A percentile compares a stretch with the other conserved stretches of the same genome.
phyloP scores from a whole-genome alignment of 2,888 invertebrate species.

The Cantharis lateralis region DNA sequence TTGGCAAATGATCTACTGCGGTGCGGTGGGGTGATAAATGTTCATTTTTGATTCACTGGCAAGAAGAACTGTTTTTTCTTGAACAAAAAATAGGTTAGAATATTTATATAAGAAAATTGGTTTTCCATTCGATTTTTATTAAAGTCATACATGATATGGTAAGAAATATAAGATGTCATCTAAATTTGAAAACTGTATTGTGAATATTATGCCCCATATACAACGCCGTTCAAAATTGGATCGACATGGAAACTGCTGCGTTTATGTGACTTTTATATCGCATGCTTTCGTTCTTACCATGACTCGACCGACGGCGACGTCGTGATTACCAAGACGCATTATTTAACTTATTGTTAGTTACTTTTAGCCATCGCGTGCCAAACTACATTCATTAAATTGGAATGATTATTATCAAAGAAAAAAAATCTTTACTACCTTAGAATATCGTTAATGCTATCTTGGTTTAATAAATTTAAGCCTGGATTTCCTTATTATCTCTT shows the following conservation, averaged over 20 bases:
- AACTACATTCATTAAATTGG: background rate
- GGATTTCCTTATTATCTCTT: background rate
- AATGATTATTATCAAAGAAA: background rate
- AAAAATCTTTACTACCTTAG: background rate
- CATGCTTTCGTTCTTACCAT: background rate
- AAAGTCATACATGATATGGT: background rate
- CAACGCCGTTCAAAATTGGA: background rate
- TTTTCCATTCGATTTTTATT: background rate
- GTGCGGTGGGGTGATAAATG: background rate
- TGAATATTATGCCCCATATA: background rate
- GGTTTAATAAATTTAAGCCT: background rate
- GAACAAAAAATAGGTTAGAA: background rate
- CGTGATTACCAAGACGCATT: background rate
- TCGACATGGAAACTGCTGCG: background rate
- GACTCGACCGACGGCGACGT: background rate
- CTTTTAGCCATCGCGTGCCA: background rate
- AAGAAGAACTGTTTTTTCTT: background rate
- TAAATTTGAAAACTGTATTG: background rate
- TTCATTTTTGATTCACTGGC: background rate
- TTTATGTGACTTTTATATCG: background rate
- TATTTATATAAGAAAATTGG: background rate
- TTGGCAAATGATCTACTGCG: background rate
- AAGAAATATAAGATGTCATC: background rate
- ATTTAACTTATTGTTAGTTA: background rate
- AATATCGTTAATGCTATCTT: background rate